Base-by-base conservation (phyloP, 2,888 invertebrate genomes). In the Drosophila peninsularis region DNA sequence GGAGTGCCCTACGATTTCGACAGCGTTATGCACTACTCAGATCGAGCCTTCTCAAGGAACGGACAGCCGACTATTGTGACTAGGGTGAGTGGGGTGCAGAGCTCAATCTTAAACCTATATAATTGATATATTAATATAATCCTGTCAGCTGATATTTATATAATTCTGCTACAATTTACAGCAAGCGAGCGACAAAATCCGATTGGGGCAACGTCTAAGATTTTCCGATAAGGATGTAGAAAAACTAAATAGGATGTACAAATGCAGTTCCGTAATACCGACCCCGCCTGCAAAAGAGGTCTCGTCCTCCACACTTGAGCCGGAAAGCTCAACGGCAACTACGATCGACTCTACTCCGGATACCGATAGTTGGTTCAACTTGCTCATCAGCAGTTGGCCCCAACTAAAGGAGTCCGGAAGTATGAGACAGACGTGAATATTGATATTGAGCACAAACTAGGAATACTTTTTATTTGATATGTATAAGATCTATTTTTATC, bases 11-110 rank as follows among this genome's bases (percentile, higher is more conserved):
- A 97, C 88, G 97, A 97, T 91, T 97, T 95, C 91, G 94, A 94
- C 80, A 96, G 96, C 78, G 95, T 97, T 0, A 96, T 97, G 96
- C 97, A 97, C 90, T 97, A 97, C 91, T 96, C 96, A 0, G 93
- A 94, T 27, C 94, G 94, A 52, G 96, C 96, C 3, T 97, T 97
- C 92, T 95, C 96, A 1, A 93, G 85, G 55, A 96, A 97, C 90
- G 94, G 94, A 1, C 92, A 37, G 6, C 41, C 47, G 0, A 74
- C 75, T 0, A 52, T 75, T 0, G 13, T 60, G 3, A 13, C 64
- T 11, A 45, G 9, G 24, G 75, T 75, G 11, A 56, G 75, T 73
- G 21, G 9, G 2, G 3, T 5, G 2, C 17, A 19, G 4, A 13
- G 5, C 11, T 19, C 7, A 3, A 41, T 41, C 11, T 34, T 4